Conservation (phyloP, 2,888 invertebrate species). For the Gastrophysa polygoni region DNA sequence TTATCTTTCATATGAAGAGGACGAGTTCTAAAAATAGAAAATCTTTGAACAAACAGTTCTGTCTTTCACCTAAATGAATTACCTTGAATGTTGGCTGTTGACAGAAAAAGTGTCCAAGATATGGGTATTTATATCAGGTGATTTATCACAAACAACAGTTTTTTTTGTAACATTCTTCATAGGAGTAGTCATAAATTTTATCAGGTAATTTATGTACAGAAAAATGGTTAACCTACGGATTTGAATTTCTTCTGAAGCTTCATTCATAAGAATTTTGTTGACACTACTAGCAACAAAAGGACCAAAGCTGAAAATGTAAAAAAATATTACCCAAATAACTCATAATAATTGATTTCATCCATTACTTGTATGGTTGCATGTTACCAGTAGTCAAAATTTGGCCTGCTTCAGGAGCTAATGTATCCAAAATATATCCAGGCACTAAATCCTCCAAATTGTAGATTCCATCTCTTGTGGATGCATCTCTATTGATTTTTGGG, state of each 20-base stretch:
- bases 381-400: constrained; percentile 29
- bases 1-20: constrained; percentile 54
- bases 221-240: constrained; percentile 47
- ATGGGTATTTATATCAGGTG: constrained; percentile 45
- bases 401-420: constrained; percentile 43
- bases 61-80: too few relatives aligned
- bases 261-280: constrained; percentile 34
- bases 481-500: constrained; percentile 62
- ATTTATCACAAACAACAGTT: constrained; percentile 47
- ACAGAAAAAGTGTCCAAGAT: constrained; percentile 49
- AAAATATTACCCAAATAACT: background rate
- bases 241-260: constrained; percentile 26
- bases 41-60: too few relatives aligned
- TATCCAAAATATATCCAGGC: constrained; percentile 55
- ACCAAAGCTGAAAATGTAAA: constrained; percentile 41
- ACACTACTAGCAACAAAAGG: constrained; percentile 39
- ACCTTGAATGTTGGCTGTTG: constrained; percentile 40
- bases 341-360: constrained; percentile 5
- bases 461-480: constrained; percentile 58
- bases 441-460: constrained; percentile 60
- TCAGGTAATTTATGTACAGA: constrained; percentile 51
- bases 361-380: constrained; percentile 32
- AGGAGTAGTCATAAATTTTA: constrained; percentile 46
- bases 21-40: constrained; percentile 46
- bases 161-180: constrained; percentile 46